Base-by-base conservation (phyloP, 2,888 invertebrate species). In the Augiades crinisus region DNA sequence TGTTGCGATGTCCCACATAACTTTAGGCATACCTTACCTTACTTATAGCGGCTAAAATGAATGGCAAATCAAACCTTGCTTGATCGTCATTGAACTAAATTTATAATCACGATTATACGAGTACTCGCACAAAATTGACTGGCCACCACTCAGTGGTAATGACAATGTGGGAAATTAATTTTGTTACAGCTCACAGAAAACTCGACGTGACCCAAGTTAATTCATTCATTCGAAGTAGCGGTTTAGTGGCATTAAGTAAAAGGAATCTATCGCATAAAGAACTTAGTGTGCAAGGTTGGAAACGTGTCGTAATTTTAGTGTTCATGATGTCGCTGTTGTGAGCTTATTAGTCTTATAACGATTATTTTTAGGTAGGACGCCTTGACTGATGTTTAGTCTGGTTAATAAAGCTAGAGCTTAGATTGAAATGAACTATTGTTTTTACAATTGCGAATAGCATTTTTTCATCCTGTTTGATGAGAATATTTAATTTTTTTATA, bases 1-100 rank as follows among this genome's bases (percentile, higher is more conserved):
- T 33, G 40, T 37, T 46, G 21, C 31, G 54, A 46, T 44, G 53
- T 47, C 45, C 54, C 50, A 64, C 47, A 54, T 56, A 47, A 45
- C 41, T 19, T 52, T 52, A 54, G 54, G 31, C 45, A 46, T 19
- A 56, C 58, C 49, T 56, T 46, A n/a, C 57, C 53, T 54, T 60
- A 57, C 53, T 55, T 10, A 19, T 13, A 36, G 19, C 36, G 19
- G 46, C 40, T 33, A 49, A 49, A 49, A 49, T 40, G 49, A 49
- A 40, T 60, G 60, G 60, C 55, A 54, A 58, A 56, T 52, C 49
- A 16, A 49, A 56, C 55, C 54, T 49, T 50, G 59, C 59, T 59
- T 47, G 50, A 67, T 67, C 60, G 72, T 70, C 74, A 72, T 72
- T 74, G 72, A 72, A 70, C 70, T 67, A 49, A 65, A 67, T 66